These are phyloP conservation scores for Orthonychiurus folsomi DNA, from an alignment of 2,888 invertebrate species.

Conservation along the genomic window DNA sequence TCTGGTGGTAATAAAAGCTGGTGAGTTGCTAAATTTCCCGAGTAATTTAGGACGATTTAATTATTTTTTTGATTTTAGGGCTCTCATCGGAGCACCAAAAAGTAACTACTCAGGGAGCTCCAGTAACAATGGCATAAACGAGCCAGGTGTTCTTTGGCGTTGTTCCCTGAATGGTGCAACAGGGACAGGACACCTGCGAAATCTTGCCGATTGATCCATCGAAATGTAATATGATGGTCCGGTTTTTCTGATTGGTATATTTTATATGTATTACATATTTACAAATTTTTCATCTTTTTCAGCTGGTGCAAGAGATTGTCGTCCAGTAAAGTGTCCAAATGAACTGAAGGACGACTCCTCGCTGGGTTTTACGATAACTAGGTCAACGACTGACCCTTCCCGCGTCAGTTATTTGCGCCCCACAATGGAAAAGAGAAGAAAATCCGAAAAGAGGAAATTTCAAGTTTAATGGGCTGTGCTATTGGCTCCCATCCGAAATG, in stretches of 20 bases:
- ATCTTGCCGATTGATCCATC: not conserved
- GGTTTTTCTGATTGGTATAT: too few species aligned
- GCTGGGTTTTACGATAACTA: not conserved
- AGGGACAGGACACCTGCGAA: not conserved
- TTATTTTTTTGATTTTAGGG: too few species aligned
- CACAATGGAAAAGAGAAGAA: not conserved
- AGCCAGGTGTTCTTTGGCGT: not conserved
- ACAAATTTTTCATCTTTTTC: not conserved
- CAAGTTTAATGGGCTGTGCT: not conserved
- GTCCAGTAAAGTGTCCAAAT: not conserved
- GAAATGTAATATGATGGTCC: not conserved
- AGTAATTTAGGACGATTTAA: too few species aligned
- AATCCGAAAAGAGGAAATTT: not conserved
- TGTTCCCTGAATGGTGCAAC: not conserved
- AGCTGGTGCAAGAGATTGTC: not conserved
- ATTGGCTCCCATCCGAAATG: not conserved
- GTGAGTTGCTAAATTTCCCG: too few species aligned
- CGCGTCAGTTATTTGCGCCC: not conserved
- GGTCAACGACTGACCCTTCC: not conserved
- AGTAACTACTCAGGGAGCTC: not conserved
- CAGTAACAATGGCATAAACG: not conserved
- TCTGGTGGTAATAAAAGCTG: not conserved
- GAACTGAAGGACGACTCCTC: not conserved
- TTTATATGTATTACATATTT: too few species aligned
- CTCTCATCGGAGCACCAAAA: not conserved